Evolutionary conservation across 1,140 invertebrate genomes (phyloP), one percentile per base, ranked within the genome.

Genomic region (Cepaea nemoralis): DNA sequence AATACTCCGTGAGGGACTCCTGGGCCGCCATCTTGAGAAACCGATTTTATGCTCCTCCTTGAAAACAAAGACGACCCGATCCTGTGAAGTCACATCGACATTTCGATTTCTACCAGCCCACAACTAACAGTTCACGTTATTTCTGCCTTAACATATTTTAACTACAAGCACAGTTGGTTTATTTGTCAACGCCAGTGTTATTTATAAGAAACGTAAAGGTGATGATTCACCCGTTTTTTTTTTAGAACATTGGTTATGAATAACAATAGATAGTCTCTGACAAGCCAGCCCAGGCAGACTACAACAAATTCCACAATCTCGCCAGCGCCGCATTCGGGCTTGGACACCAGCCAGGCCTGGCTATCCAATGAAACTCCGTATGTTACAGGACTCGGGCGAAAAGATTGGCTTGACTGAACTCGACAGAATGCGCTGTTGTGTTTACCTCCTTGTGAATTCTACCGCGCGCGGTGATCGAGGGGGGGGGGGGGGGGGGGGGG

Each of bases 1-100:
- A 31, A 31, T 31, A 63, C 59, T 31, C 59, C 59, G n/a, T 63
- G 59, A 63, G 59, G 27, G 31, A n/a, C 45, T 35, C 8, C 16
- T 42, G 24, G 22, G 37, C 45, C 70, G 48, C 31, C 55, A 66
- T n/a, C 33, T 45, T 39, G n/a, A 42, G 35, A 31, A 42, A 42
- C 71, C 40, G 40, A 42, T n/a, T 33, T 48, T 48, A 31, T 22
- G 24, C 27, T 31, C 40, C 31, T 24, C 0, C 40, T 42, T 16
- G 59, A 63, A 6, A 63, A 63, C 59, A 63, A 63, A 63, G 59
- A 63, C 59, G 59, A 63, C 59, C 59, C 59, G 59, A 63, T 63
- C 27, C 6, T 31, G 27, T 63, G 2, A 55, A 63, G 59, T 31
- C 59, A 63, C 19, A 31, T 6, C 27, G 59, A 63, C 59, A 63